Evolutionary conservation across 2,113 vertebrate genomes (phyloP), one percentile per base, ranked within the genome.

Genomic region (Brachyhypopomus occidentalis): DNA sequence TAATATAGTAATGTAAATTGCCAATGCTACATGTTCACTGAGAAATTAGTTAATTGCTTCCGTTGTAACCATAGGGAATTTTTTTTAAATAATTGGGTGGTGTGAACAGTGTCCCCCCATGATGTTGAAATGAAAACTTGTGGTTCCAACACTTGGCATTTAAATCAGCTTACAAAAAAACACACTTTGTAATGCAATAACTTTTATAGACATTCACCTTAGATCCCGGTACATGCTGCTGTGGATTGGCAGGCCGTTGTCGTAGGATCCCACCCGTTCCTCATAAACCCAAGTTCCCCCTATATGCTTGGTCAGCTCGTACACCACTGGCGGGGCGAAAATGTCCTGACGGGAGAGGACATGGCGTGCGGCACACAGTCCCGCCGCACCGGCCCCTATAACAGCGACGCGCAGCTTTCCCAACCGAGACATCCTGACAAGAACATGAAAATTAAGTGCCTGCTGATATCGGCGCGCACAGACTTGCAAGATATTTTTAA

Each of bases 201-300:
- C 56, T 11, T 52, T 22, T 17, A 0, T 19, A 16, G 9, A 0
- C 52, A 20, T 75, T 84, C 25, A 93, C 93, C 88, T 92, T 78
- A 95, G 91, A 86, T 94, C 86, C 36, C 90, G 88, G 92, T 95
- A 95, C 94, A 95, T 95, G 91, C 94, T 95, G 91, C 93, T 94
- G 79, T 90, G 90, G 4, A 91, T 60, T 0, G 89, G 87, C 1
- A 52, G 72, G 0, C 90, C 90, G 5, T 84, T 78, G 1, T 87
- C 86, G 0, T 88, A 27, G 1, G 36, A 45, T 0, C 90, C 92
- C 0, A 85, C 83, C 0, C 79, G 77, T 4, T 94, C 94, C 0
- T 91, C 89, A 19, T 95, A 95, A 8, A 92, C 90, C 95, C 95
- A 95, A 60, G 94, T 95, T 3, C 95, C 94, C 0, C 94, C 95